Conservation (phyloP, 2,888 invertebrate species). For the Colostygia pectinataria region DNA sequence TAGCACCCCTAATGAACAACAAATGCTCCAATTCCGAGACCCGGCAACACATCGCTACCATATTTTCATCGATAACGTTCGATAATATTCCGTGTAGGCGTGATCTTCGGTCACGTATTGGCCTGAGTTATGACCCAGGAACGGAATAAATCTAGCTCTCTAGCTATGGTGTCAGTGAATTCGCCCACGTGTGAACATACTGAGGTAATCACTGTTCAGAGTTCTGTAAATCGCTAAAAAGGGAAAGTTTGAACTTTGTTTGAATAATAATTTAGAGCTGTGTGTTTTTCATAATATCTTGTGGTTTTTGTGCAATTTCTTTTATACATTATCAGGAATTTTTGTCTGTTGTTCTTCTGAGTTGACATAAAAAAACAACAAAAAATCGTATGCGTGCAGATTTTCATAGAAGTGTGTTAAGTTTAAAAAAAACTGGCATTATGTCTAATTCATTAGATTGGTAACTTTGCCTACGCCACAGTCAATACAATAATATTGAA, state of each 20-base stretch:
- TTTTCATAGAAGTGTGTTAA: no score
- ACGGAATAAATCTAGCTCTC: conserved; percentile 68
- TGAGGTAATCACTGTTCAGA: conserved; percentile 22
- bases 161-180: conserved; percentile 44
- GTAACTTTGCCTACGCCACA: no score
- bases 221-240: conserved; percentile 20
- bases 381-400: no score
- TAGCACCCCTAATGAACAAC: conserved; percentile 4
- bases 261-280: not conserved
- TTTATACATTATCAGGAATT: no score
- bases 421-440: no score
- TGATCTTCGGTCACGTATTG: conserved; percentile 79
- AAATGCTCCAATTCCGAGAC: conserved; percentile 15
- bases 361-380: no score
- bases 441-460: not conserved
- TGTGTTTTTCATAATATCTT: no score
- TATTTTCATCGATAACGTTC: conserved; percentile 59
- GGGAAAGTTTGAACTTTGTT: conserved; percentile 8
- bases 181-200: conserved; percentile 53
- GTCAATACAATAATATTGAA: conserved; percentile 1
- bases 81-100: conserved; percentile 65
- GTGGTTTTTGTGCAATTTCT: not conserved
- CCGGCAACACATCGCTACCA: conserved; percentile 51
- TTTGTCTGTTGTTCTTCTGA: no score
- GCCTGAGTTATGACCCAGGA: conserved; percentile 72